Evolutionary conservation across 2,113 vertebrate species (phyloP).

Genomic region (Erythrocercus mccallii): DNA sequence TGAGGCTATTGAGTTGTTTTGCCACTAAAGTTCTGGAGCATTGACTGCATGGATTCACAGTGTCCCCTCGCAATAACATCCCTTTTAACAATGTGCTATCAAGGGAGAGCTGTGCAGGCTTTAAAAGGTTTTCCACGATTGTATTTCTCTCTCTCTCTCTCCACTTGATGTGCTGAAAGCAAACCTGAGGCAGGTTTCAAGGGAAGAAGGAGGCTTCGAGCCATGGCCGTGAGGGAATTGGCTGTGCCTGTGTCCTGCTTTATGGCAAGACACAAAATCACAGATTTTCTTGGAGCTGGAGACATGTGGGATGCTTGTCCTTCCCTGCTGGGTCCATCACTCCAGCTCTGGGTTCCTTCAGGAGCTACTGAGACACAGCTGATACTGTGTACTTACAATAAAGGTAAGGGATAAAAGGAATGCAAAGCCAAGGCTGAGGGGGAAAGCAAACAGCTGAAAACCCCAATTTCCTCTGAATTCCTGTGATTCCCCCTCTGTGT

Average conservation of each 20-base stretch:
- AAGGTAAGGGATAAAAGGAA: not conserved
- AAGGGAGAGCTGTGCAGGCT: not conserved
- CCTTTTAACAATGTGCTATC: slow-evolving; percentile 16
- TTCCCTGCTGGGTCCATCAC: not conserved
- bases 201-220: not conserved
- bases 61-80: slow-evolving; percentile 23
- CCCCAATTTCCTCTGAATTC: not conserved
- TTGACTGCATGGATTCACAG: slow-evolving; percentile 16
- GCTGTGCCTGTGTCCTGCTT: not conserved
- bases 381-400: not conserved
- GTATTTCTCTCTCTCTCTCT: not conserved
- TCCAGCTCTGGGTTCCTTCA: not conserved
- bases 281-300: not conserved
- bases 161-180: not conserved
- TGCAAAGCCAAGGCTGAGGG: not conserved
- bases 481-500: not conserved
- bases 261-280: not conserved
- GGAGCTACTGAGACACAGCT: not conserved
- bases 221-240: not conserved
- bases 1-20: slow-evolving; percentile 62
- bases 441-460: not conserved
- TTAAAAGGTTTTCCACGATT: slow-evolving; percentile 20
- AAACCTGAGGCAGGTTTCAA: not conserved
- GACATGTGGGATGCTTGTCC: not conserved
- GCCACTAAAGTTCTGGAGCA: slow-evolving; percentile 28